Evolutionary conservation across 2,113 vertebrate species (phyloP).

Genomic region (Mobula hypostoma): DNA sequence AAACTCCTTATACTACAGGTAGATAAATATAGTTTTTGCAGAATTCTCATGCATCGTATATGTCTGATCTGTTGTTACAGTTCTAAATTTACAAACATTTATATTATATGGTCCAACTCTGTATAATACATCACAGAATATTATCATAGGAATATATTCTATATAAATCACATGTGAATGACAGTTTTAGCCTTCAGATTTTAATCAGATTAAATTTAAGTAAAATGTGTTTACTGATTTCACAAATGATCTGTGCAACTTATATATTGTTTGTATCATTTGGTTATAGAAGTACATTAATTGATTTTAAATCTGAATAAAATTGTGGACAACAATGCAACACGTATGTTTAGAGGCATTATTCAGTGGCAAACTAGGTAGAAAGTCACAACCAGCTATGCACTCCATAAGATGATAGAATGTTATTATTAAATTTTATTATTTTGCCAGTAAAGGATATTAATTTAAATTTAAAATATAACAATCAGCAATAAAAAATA

Average conservation of each 20-base stretch:
- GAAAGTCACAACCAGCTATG: background rate
- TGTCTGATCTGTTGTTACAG: background rate
- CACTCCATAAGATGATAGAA: background rate
- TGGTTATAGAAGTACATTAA: too few relatives aligned
- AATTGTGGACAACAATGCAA: background rate
- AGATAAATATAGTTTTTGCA: background rate
- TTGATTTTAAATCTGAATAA: background rate
- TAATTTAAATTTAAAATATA: background rate
- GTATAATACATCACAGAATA: background rate
- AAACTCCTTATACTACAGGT: background rate
- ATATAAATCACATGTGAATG: background rate
- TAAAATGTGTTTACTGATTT: background rate
- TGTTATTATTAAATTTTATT: background rate
- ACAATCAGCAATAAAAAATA: background rate
- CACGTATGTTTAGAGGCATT: background rate
- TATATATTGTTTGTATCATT: background rate
- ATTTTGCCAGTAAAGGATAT: background rate
- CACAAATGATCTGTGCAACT: too few relatives aligned
- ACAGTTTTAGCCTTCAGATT: background rate
- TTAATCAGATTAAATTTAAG: background rate
- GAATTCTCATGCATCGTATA: background rate
- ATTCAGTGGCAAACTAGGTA: background rate
- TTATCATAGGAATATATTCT: background rate
- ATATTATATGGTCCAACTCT: background rate
- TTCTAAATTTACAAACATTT: background rate